Evolutionary conservation across 2,113 vertebrate genomes (phyloP).

Genomic region (Malurus alboscapulatus): DNA sequence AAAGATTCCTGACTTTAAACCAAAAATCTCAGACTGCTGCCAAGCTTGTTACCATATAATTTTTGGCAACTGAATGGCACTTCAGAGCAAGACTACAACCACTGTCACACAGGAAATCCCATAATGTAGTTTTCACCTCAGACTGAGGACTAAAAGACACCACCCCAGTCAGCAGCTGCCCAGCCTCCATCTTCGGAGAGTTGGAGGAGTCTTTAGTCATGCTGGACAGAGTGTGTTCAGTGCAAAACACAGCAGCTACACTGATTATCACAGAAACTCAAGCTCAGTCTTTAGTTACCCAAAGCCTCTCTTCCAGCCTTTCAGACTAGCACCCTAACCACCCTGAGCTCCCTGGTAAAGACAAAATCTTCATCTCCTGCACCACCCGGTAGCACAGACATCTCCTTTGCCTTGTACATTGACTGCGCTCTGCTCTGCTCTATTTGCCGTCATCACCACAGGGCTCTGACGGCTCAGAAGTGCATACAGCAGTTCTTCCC

Average conservation of each 20-base stretch:
- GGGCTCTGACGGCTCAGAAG: not conserved
- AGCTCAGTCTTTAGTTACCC: not conserved
- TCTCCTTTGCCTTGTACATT: not conserved
- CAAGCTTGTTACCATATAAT: not conserved
- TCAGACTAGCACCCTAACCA: not conserved
- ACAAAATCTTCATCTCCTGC: not conserved
- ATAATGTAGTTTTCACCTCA: not conserved
- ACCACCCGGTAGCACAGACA: not conserved
- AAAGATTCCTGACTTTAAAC: not conserved
- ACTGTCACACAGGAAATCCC: not conserved
- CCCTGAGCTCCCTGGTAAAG: not conserved
- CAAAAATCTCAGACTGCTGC: not conserved
- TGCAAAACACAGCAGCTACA: not conserved
- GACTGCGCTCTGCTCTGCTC: not conserved
- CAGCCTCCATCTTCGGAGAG: not conserved
- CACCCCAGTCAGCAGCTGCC: not conserved
- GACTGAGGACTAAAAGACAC: not conserved
- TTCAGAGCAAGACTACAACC: not conserved
- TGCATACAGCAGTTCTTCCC: not conserved
- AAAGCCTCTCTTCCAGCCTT: not conserved
- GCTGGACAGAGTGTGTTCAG: not conserved
- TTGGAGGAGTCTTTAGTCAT: not conserved
- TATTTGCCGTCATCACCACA: not conserved
- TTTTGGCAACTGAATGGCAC: not conserved
- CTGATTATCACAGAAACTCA: not conserved